A percentile compares a stretch with the other conserved stretches of the same genome.
Evolutionary conservation across 2,888 invertebrate genomes (phyloP).

Genomic region (Onchidella celtica): DNA sequence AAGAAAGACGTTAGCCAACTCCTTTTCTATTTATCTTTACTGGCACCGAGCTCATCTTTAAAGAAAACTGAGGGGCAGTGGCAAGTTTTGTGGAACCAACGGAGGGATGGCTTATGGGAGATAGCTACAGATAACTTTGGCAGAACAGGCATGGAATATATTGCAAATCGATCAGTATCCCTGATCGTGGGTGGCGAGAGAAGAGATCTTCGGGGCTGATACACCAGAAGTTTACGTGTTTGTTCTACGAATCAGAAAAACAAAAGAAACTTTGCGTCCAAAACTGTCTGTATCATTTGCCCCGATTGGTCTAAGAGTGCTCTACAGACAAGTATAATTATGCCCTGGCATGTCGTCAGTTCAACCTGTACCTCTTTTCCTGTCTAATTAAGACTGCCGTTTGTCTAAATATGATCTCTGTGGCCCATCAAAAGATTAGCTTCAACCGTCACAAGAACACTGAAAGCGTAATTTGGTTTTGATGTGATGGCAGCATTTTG

Average conservation of each 20-base stretch:
- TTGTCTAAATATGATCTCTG: not conserved
- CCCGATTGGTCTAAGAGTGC: constrained; percentile 15
- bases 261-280: constrained; percentile 32
- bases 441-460: no score
- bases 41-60: not conserved
- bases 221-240: not conserved
- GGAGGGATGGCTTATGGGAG: not conserved
- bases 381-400: not conserved
- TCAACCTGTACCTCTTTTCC: not conserved
- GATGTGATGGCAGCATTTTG: constrained; percentile 11
- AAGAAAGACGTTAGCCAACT: not conserved
- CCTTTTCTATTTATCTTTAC: not conserved
- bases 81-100: constrained; percentile 2
- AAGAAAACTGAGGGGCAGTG: not conserved
- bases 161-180: not conserved
- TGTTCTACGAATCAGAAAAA: not conserved
- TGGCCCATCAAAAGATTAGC: no score
- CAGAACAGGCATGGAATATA: not conserved
- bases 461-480: constrained; percentile 12
- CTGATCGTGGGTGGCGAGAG: constrained; percentile 24
- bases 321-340: not conserved
- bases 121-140: not conserved
- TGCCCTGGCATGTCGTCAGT: not conserved
- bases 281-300: constrained; percentile 14
- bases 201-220: constrained; percentile 10